phyloP scores from a whole-genome alignment of 35 echinoderm and acorn worm species.

The Lytechinus variegatus region DNA sequence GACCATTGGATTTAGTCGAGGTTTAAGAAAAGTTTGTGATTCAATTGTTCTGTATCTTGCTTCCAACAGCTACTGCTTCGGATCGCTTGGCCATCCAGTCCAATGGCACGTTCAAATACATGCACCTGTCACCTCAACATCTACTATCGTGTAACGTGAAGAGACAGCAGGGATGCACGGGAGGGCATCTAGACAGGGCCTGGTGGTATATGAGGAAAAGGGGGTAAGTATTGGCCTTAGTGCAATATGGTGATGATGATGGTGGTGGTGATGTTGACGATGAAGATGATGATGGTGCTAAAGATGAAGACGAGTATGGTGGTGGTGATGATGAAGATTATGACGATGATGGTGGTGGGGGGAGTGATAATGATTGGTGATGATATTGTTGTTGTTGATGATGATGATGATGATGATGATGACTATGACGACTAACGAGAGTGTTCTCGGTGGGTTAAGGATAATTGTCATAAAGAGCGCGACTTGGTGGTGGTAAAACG shows the following conservation, averaged over 20 bases:
- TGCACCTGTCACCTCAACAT: constrained; percentile 86
- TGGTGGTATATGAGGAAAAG: constrained; percentile 93
- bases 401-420: not conserved
- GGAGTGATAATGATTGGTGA: not conserved
- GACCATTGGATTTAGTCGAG: too few species aligned
- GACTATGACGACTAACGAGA: not conserved
- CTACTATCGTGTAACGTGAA: constrained; percentile 89
- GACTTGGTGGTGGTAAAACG: not conserved
- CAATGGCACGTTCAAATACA: constrained; percentile 71
- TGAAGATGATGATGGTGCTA: not conserved
- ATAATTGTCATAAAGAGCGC: not conserved
- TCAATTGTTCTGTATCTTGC: not conserved
- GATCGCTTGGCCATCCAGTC: constrained; percentile 94
- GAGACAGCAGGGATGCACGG: constrained; percentile 87
- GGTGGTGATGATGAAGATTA: not conserved
- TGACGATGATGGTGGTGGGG: not conserved
- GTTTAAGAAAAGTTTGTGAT: too few species aligned
- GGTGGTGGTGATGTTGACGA: not conserved
- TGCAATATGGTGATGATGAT: not conserved
- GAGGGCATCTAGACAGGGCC: constrained; percentile 91
- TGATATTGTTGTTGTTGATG: not conserved
- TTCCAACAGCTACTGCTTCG: constrained; percentile 80
- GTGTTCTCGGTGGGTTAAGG: not conserved
- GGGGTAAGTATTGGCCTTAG: constrained; percentile 59
- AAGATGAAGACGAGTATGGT: too few species aligned